Base-by-base conservation (phyloP, 1,140 invertebrate species). In the Thrips palmi region DNA sequence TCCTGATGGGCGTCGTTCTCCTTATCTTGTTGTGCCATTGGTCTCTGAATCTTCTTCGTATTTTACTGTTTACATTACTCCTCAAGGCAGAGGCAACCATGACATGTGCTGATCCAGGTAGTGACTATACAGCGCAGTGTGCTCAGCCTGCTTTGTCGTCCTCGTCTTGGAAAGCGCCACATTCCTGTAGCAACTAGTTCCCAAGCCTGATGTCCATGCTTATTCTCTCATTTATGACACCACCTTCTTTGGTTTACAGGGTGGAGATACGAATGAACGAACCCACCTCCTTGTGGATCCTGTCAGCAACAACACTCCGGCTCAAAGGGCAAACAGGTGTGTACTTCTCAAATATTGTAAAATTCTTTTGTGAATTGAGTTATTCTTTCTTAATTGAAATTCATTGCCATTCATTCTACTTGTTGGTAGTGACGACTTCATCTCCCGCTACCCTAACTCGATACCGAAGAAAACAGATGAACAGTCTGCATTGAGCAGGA, bases 401-500 rank as follows among this genome's bases (percentile, higher is more conserved):
- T 18, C 39, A 29, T 20, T 32, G 11, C 11, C 32, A 22, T 32
- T 25, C 19, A 33, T 45, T 42, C 34, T 40, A n/a, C 53, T 41
- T 39, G 50, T 54, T 54, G 55, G n/a, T 43, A 76, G 72, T 46
- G 73, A 77, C 47, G 71, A 74, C 54, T 64, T 67, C 48, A 60
- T 67, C 44, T 64, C 61, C 46, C 63, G 68, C 43, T 70, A 70
- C 55, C 59, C 63, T 12, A 70, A 64, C 50, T 70, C 71, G 15
- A 63, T 73, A 30, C 71, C 77, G 20, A 82, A 83, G 53, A 80
- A 82, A 48, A 70, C 70, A 41, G 83, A 89, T 57, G 84, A 89
- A 56, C 82, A 87, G 59, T 86, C 78, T 49, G 84, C 81, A 11
- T 61, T 89, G 19, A 85, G 74, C 53, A 72, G 74, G 60, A 84